These are phyloP conservation scores for Heliornis fulica DNA, from an alignment of 2,113 vertebrate species.

Conservation along the genomic window DNA sequence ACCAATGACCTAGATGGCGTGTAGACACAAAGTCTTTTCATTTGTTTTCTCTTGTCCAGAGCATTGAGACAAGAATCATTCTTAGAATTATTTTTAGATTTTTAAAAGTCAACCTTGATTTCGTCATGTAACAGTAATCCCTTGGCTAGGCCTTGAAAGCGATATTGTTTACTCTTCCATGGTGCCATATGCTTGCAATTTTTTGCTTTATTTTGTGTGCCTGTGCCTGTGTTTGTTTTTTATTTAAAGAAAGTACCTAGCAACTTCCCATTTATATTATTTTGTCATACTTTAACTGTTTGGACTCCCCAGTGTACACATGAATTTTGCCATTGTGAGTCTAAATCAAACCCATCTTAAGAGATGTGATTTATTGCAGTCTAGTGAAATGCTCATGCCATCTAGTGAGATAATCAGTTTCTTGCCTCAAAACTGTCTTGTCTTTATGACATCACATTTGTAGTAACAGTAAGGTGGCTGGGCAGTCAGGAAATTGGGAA, in stretches of 20 bases:
- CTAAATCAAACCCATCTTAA: neutral
- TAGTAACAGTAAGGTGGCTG: neutral
- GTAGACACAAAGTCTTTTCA: neutral
- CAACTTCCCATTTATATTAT: neutral
- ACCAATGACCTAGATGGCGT: neutral
- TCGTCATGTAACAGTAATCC: constrained; percentile 1
- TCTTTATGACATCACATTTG: neutral
- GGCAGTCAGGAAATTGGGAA: neutral
- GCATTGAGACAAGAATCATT: constrained; percentile 20
- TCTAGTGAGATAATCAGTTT: neutral
- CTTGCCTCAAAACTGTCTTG: neutral
- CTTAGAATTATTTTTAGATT: constrained; percentile 52
- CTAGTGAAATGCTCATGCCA: neutral
- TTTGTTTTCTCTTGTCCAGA: constrained; percentile 34
- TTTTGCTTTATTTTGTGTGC: neutral
- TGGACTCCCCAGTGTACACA: accelerated
- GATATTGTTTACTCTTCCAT: neutral
- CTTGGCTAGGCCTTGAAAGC: neutral
- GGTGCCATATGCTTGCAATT: neutral
- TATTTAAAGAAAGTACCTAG: neutral
- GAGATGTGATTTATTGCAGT: neutral
- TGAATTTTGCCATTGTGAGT: neutral
- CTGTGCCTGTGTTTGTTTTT: no score
- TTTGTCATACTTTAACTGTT: neutral
- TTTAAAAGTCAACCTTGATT: constrained; percentile 32